Evolutionary conservation across 1,140 invertebrate species (phyloP).

Genomic region (Nixonia krombeini): DNA sequence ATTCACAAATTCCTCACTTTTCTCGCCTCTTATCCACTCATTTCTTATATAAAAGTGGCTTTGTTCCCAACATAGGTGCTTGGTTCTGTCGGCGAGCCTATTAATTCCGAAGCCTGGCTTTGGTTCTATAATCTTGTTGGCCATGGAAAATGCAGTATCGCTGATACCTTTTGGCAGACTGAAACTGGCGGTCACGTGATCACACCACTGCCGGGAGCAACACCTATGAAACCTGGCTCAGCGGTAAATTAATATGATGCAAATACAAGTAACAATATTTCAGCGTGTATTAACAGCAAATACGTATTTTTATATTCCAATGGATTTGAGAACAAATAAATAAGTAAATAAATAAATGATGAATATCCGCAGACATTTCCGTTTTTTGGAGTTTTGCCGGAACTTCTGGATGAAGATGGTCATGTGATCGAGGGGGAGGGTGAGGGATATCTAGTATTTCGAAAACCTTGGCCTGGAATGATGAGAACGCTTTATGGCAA

Average conservation of each 20-base stretch:
- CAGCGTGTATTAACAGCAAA: too few relatives aligned
- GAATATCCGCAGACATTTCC: constrained; percentile 86
- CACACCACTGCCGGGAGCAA: constrained; percentile 94
- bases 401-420: constrained; percentile 90
- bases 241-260: constrained; percentile 76
- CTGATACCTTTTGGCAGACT: constrained; percentile 99
- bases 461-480: constrained; percentile 96
- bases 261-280: too few relatives aligned
- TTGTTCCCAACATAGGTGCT: constrained; percentile 79
- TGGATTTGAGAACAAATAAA: too few relatives aligned
- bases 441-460: constrained; percentile 95
- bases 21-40: too few relatives aligned
- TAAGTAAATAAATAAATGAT: too few relatives aligned
- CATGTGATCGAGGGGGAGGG: constrained; percentile 88
- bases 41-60: too few relatives aligned
- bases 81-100: constrained; percentile 97
- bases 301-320: too few relatives aligned
- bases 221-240: constrained; percentile 96
- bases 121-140: constrained; percentile 96
- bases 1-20: not conserved
- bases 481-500: constrained; percentile 95
- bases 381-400: constrained; percentile 95
- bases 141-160: constrained; percentile 86
- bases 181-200: constrained; percentile 97
- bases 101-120: constrained; percentile 97